A percentile compares a stretch with the other conserved stretches of the same genome.
Conservation (phyloP, 1,140 invertebrate genomes). For the Drosophila nigromelanica region DNA sequence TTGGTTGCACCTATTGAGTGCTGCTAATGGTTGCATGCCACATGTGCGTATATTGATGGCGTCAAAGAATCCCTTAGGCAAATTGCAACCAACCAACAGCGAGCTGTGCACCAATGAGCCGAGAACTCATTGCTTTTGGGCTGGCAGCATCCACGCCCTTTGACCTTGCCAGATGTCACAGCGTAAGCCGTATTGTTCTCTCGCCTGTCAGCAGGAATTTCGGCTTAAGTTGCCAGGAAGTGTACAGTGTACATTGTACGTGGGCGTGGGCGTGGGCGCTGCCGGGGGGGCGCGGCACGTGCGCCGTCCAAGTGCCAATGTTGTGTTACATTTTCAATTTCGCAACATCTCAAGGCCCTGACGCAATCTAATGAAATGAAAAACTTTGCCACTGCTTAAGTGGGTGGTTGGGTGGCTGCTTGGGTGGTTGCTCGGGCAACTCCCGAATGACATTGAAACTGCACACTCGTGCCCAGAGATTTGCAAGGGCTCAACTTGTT, state of each 20-base stretch:
- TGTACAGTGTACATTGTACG: background rate
- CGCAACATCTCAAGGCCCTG: constrained; percentile 54
- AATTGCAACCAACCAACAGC: constrained; percentile 43
- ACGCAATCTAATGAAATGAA: constrained; percentile 54
- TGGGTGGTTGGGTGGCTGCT: constrained; percentile 8
- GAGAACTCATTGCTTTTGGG: background rate
- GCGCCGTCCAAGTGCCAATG: constrained; percentile 22
- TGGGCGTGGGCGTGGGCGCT: background rate
- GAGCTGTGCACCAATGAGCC: constrained; percentile 50
- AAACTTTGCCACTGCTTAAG: constrained; percentile 25
- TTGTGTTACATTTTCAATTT: constrained; percentile 67
- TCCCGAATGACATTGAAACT: constrained; percentile 14
- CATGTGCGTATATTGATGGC: constrained; percentile 32
- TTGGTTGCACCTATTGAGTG: constrained; percentile 13
- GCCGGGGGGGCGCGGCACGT: background rate
- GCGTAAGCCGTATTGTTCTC: constrained; percentile 28
- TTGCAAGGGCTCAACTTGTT: constrained; percentile 34
- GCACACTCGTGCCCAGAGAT: constrained; percentile 5
- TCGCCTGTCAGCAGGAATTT: constrained; percentile 58
- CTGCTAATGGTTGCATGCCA: constrained; percentile 50
- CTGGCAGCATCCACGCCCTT: constrained; percentile 35
- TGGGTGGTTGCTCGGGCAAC: background rate
- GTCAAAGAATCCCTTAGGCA: constrained; percentile 37
- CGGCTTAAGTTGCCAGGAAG: constrained; percentile 67
- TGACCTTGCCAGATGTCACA: constrained; percentile 76